Evolutionary conservation across 2,113 vertebrate species (phyloP), one percentile per base, ranked within the genome.

Genomic region (Pteruthius melanotis): DNA sequence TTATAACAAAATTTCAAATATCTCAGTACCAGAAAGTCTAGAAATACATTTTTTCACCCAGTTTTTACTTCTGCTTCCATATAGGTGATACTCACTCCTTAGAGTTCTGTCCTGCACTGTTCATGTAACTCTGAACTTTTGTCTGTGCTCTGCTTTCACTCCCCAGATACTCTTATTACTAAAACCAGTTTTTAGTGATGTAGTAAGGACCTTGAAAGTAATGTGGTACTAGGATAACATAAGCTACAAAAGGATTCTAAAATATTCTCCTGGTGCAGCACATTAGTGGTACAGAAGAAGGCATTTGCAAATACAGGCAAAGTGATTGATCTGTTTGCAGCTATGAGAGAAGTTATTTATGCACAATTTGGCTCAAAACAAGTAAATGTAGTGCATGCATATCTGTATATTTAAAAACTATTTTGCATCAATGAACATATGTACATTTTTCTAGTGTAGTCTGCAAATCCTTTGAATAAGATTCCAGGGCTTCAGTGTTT

Each of bases 381-480:
- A 86, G 79, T 87, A 89, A 90, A 90, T 76, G 90, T 82, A 94
- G 72, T 50, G 40, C 8, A 65, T 35, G 72, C 49, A 76, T 93
- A 88, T 76, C 86, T 61, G 69, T 94, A 75, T 68, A 90, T 89
- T 94, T 79, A 75, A 90, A 95, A 92, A 89, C 65, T 96, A 89
- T 97, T 96, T 97, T 89, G n/a, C 77, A 94, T 81, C 92, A 93
- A 82, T 82, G 96, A 95, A 90, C 90, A 95, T 94, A 95, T 92
- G 93, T 42, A 94, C 33, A 20, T 23, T 92, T 93, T 75, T 64
- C 65, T 81, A 83, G 33, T 47, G 66, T 81, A 83, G 79, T 86
- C 79, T 88, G 57, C 4, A 23, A 88, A 75, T 57, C 31, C 44
- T 92, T 56, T 75, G 44, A 86, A 49, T 64, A 90, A 64, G 50